Percentiles rank a stretch among this genome's conserved stretches.
phyloP scores from a whole-genome alignment of 2,797 vertebrate species.

The Psittacula derbiana region DNA sequence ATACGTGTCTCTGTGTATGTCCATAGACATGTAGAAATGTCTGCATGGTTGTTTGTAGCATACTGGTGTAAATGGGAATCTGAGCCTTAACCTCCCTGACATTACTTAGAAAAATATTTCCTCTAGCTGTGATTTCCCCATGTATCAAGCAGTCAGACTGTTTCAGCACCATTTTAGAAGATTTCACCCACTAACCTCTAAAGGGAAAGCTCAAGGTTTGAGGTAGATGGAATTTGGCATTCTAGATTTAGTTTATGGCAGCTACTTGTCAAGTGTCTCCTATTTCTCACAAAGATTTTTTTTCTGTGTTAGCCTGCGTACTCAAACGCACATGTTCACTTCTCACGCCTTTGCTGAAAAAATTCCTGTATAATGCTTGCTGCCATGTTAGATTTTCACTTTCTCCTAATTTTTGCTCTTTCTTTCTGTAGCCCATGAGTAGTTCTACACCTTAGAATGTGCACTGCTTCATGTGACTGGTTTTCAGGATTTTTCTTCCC shows the following conservation, averaged over 20 bases:
- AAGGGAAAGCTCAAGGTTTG: neutral
- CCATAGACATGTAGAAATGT: neutral
- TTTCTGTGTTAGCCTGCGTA: neutral
- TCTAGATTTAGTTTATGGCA: neutral
- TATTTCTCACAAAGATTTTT: neutral
- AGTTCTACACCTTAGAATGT: neutral
- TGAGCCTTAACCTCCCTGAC: neutral
- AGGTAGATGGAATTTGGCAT: neutral
- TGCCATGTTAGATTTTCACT: neutral
- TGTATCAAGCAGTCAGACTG: neutral
- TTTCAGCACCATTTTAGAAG: neutral
- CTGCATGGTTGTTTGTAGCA: neutral
- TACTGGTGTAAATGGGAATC: neutral
- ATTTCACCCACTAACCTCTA: neutral
- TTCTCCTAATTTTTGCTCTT: neutral
- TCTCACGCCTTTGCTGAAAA: neutral
- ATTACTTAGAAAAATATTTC: neutral
- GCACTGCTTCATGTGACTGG: neutral
- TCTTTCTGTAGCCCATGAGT: neutral
- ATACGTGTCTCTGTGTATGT: neutral
- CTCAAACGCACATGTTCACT: neutral
- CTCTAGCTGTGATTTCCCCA: neutral
- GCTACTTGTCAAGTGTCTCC: neutral
- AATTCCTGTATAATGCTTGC: neutral
- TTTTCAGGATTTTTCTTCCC: neutral